A percentile compares a stretch with the other conserved stretches of the same genome.
These are phyloP conservation scores for Hofmannophila pseudospretella DNA, from an alignment of 2,888 invertebrate genomes.

Conservation along the genomic window DNA sequence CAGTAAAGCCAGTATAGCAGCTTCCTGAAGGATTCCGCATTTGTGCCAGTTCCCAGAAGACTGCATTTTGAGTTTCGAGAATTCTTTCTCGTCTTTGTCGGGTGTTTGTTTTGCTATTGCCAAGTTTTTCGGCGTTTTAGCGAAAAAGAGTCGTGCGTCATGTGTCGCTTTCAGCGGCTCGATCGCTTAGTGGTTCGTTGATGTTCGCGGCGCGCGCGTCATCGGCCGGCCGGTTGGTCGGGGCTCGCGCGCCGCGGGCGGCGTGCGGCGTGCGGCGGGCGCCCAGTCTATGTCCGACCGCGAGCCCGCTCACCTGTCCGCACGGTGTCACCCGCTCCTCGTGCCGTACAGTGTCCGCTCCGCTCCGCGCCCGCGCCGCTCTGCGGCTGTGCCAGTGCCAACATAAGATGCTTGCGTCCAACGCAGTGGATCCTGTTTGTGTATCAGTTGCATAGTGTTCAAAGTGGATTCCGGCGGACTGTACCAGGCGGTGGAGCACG, in stretches of 20 bases:
- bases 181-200: constrained; percentile 5
- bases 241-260: constrained; percentile 16
- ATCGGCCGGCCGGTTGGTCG: constrained; percentile 18
- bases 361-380: constrained; percentile 32
- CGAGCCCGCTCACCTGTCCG: constrained; percentile 50
- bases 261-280: constrained; percentile 19
- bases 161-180: constrained; percentile 17
- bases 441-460: constrained; percentile 58
- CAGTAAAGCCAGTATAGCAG: not conserved
- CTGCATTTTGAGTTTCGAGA: constrained; percentile 27
- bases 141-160: constrained; percentile 30
- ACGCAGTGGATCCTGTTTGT: constrained; percentile 65
- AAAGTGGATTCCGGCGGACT: constrained; percentile 75
- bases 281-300: constrained; percentile 51
- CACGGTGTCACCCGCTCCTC: constrained; percentile 27
- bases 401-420: constrained; percentile 66
- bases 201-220: constrained; percentile 12
- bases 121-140: constrained; percentile 44
- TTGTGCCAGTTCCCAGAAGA: constrained; percentile 34
- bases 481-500: constrained; percentile 73
- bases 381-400: constrained; percentile 48
- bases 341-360: constrained; percentile 27
- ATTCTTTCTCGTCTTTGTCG: constrained; percentile 16
- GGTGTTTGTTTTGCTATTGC: constrained; percentile 37
- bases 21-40: constrained; percentile 22